Conservation (phyloP, 2,888 invertebrate species). For the Eucriotettix oculatus region DNA sequence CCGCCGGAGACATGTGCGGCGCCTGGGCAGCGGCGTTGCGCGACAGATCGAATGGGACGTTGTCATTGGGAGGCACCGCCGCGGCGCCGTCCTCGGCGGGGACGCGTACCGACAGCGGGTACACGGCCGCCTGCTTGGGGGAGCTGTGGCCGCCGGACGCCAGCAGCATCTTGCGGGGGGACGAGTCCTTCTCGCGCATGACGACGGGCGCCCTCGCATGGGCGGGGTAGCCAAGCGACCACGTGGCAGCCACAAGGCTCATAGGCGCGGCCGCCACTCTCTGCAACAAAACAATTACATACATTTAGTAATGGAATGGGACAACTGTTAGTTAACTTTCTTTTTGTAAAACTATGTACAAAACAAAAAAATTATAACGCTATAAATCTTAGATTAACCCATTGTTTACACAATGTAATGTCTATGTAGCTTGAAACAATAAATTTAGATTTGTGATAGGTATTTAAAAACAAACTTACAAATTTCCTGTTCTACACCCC, state of each 20-base stretch:
- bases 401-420: too few relatives aligned
- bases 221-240: conserved; percentile 28
- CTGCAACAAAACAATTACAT: conserved; percentile 2
- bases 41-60: conserved; percentile 52
- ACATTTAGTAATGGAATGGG: too few relatives aligned
- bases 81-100: conserved; percentile 19
- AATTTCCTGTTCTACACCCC: too few relatives aligned
- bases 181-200: conserved; percentile 84
- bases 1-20: conserved; percentile 20
- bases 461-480: too few relatives aligned
- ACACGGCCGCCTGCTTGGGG: conserved; percentile 58
- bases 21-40: conserved; percentile 18
- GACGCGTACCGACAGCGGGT: conserved; percentile 44
- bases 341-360: too few relatives aligned
- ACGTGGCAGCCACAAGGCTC: conserved; percentile 56
- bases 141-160: conserved; percentile 39
- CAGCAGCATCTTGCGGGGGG: conserved; percentile 69
- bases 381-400: too few relatives aligned
- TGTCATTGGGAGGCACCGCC: conserved; percentile 13
- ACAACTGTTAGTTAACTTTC: too few relatives aligned
- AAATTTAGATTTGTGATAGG: too few relatives aligned
- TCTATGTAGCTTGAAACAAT: too few relatives aligned
- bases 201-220: conserved; percentile 41
- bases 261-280: conserved; percentile 31
- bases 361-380: too few relatives aligned